Percentiles rank a stretch among this genome's conserved stretches.
Evolutionary conservation across 2,888 invertebrate species (phyloP).

Genomic region (Muscina levida): DNA sequence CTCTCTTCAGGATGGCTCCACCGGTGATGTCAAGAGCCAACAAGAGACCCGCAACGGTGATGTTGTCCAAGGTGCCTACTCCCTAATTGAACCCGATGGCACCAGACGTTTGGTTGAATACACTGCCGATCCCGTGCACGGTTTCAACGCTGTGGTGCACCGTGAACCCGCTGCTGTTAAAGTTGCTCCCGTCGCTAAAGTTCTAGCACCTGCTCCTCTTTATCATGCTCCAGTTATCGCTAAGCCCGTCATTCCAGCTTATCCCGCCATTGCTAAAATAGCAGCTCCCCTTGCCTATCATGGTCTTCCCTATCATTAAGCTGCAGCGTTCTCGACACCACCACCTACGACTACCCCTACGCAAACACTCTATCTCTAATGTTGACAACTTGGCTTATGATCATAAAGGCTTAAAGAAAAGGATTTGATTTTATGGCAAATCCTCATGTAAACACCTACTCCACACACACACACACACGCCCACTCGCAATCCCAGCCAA

Average conservation of each 20-base stretch:
- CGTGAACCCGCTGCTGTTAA: slow-evolving; percentile 78
- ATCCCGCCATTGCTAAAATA: not conserved
- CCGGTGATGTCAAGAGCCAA: slow-evolving; percentile 82
- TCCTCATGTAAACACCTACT: no score
- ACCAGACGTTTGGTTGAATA: slow-evolving; percentile 82
- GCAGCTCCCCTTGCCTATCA: slow-evolving; percentile 62
- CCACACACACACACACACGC: slow-evolving; percentile 10
- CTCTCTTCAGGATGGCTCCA: slow-evolving; percentile 78
- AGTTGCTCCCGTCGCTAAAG: slow-evolving; percentile 77
- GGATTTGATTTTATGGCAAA: not conserved
- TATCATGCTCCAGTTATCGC: slow-evolving; percentile 70
- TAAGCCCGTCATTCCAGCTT: slow-evolving; percentile 73
- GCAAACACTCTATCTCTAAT: slow-evolving; percentile 66
- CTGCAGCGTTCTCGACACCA: not conserved
- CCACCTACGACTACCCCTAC: not conserved
- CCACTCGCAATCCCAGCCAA: not conserved
- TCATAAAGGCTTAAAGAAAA: not conserved
- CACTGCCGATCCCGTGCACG: slow-evolving; percentile 82
- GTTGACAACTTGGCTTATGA: slow-evolving; percentile 42
- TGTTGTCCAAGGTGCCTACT: slow-evolving; percentile 82
- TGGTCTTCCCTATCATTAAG: slow-evolving; percentile 69
- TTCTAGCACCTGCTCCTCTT: slow-evolving; percentile 74
- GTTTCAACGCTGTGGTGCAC: slow-evolving; percentile 83
- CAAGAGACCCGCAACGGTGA: slow-evolving; percentile 82
- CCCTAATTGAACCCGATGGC: slow-evolving; percentile 82